A percentile compares a stretch with the other conserved stretches of the same genome.
Conservation (phyloP, 2,888 invertebrate species). For the Colostygia pectinataria region DNA sequence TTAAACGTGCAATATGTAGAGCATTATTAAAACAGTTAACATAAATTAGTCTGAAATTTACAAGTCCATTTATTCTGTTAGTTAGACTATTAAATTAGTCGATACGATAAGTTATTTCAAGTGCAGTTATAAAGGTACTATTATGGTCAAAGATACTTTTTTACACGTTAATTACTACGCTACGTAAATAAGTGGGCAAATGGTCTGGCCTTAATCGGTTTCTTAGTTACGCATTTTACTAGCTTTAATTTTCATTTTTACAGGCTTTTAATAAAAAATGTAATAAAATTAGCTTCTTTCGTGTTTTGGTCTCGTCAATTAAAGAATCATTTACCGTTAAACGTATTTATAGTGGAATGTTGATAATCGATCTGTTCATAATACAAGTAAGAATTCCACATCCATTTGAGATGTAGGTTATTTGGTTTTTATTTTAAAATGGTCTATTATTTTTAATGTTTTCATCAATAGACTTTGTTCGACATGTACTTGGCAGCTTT, state of each 20-base stretch:
- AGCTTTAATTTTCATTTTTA: slow-evolving; percentile 5
- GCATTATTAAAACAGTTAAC: slow-evolving; percentile 29
- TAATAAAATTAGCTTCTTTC: slow-evolving; percentile 5
- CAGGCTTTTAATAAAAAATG: slow-evolving; percentile 6
- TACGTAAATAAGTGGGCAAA: slow-evolving; percentile 12
- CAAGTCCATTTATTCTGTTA: slow-evolving; percentile 24
- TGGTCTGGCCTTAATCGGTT: slow-evolving; percentile 10
- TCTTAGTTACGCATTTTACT: slow-evolving; percentile 11
- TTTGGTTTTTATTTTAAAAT: background rate
- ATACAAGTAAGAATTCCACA: background rate
- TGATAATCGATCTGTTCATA: background rate
- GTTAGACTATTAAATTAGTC: slow-evolving; percentile 25
- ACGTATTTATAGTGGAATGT: background rate
- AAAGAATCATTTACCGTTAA: slow-evolving; percentile 11
- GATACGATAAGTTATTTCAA: slow-evolving; percentile 19
- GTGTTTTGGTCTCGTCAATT: background rate
- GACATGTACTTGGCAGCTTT: background rate
- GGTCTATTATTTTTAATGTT: background rate
- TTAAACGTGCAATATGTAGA: slow-evolving; percentile 29
- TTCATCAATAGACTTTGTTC: background rate
- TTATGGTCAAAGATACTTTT: slow-evolving; percentile 7
- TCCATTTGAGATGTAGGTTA: background rate
- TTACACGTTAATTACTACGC: slow-evolving; percentile 6
- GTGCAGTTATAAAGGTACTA: slow-evolving; percentile 7
- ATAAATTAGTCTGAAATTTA: slow-evolving; percentile 21